These are phyloP conservation scores for Caenorhabditis sulstoni DNA, from an alignment of 2,888 invertebrate species.

Conservation along the genomic window DNA sequence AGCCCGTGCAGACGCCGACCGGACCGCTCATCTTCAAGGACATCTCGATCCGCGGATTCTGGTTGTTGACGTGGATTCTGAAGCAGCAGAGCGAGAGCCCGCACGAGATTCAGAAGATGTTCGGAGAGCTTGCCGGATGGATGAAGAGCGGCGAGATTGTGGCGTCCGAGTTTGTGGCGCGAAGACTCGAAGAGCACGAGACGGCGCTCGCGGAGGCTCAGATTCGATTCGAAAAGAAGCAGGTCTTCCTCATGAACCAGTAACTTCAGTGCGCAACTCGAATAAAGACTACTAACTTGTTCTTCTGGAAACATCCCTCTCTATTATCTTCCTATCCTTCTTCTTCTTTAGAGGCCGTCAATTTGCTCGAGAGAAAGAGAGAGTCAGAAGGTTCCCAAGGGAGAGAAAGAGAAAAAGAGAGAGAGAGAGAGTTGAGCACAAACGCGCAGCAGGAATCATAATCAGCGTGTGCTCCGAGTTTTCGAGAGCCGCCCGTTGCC, in stretches of 20 bases:
- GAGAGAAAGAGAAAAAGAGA: background rate
- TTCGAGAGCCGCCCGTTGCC: conserved; percentile 16
- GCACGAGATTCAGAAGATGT: conserved; percentile 84
- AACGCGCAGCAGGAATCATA: background rate
- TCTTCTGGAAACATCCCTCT: too few species aligned
- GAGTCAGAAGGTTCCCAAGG: too few species aligned
- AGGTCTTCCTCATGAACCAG: conserved; percentile 80
- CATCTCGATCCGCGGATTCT: conserved; percentile 88
- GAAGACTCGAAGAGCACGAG: conserved; percentile 85
- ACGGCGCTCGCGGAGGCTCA: conserved; percentile 87
- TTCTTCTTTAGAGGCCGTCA: too few species aligned
- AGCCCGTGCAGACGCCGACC: conserved; percentile 84
- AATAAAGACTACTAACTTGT: too few species aligned
- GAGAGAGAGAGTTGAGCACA: background rate
- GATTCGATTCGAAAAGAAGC: conserved; percentile 82
- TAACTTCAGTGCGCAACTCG: background rate
- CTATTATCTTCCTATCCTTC: too few species aligned
- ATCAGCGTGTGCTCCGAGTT: too few species aligned
- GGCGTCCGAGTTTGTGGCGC: conserved; percentile 86
- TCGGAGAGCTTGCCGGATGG: conserved; percentile 86
- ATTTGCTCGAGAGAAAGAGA: too few species aligned
- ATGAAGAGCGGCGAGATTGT: conserved; percentile 86
- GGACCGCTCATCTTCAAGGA: conserved; percentile 90
- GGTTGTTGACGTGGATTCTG: conserved; percentile 89
- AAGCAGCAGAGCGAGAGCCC: conserved; percentile 80